These are phyloP conservation scores for Brachypodius melanocephalos DNA, from an alignment of 2,113 vertebrate species.

Conservation along the genomic window DNA sequence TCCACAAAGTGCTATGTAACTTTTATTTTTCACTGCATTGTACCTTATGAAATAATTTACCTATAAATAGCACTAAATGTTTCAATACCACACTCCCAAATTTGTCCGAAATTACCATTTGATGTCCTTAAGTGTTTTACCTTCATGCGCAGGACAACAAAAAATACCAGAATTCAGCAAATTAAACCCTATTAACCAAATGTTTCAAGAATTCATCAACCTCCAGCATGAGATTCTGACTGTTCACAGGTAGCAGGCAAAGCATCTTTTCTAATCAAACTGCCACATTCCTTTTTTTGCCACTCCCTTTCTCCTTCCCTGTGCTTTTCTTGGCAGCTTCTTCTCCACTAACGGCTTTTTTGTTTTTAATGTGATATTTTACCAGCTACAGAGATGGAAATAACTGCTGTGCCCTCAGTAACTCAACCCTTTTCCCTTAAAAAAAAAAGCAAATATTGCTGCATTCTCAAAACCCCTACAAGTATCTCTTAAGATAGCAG, in stretches of 20 bases:
- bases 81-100: not conserved
- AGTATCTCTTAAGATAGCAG: not conserved
- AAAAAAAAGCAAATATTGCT: not conserved
- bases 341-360: not conserved
- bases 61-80: not conserved
- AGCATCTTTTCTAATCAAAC: not conserved
- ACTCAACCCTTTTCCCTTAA: not conserved
- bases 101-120: not conserved
- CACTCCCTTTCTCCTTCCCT: not conserved
- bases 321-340: not conserved
- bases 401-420: not conserved
- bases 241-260: not conserved
- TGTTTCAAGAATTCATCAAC: not conserved
- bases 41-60: not conserved
- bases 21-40: not conserved
- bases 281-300: not conserved
- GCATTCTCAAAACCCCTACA: not conserved
- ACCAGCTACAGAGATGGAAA: not conserved
- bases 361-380: not conserved
- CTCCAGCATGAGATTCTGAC: not conserved
- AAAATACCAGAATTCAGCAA: not conserved
- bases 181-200: not conserved
- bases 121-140: not conserved
- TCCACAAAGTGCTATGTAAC: not conserved
- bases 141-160: not conserved